Evolutionary conservation across 23 tunicate species (phyloP).

Genomic region (Ascidia mentula): DNA sequence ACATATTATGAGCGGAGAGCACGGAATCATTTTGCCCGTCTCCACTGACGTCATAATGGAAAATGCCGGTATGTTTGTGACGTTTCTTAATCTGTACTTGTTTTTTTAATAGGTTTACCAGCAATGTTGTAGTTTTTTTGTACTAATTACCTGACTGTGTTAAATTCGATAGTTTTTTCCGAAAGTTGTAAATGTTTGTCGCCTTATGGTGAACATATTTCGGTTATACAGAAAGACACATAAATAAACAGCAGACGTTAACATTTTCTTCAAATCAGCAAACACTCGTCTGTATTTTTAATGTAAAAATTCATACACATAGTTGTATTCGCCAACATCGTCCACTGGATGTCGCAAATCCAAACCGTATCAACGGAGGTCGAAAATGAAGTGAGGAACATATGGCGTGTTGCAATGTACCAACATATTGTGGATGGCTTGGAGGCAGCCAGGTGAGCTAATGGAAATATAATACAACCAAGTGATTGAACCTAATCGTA

Average conservation of each 20-base stretch:
- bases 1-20: slow-evolving; percentile 65
- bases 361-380: neutral
- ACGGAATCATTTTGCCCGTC: slow-evolving; percentile 70
- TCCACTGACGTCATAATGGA: slow-evolving; percentile 34
- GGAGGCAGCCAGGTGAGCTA: slow-evolving; percentile 28
- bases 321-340: slow-evolving; percentile 26
- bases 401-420: slow-evolving; percentile 37
- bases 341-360: slow-evolving; percentile 32
- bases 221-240: too few relatives aligned
- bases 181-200: too few relatives aligned
- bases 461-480: too few relatives aligned
- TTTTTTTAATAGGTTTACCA: too few relatives aligned
- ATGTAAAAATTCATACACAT: too few relatives aligned
- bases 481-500: too few relatives aligned
- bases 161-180: neutral
- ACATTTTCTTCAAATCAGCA: too few relatives aligned
- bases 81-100: too few relatives aligned
- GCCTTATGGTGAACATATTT: too few relatives aligned
- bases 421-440: slow-evolving; percentile 33
- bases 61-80: slow-evolving; percentile 37
- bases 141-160: neutral
- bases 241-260: too few relatives aligned
- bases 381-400: neutral
- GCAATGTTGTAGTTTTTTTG: neutral
- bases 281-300: too few relatives aligned